Evolutionary conservation across 92 coral and sea anemone genomes (phyloP).

Genomic region (Paragorgia papillata): DNA sequence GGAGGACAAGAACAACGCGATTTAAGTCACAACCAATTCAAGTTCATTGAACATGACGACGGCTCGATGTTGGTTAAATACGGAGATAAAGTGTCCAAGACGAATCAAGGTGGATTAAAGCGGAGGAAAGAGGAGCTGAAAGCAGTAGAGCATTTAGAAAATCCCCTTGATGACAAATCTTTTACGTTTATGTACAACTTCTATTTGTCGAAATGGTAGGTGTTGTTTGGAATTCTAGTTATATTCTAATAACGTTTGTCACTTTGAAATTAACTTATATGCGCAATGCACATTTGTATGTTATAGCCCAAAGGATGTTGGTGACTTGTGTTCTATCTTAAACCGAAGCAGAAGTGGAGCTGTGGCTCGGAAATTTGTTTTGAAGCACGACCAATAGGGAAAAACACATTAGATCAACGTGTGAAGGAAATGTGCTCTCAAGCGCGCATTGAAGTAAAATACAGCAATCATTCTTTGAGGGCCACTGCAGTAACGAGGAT

Average conservation of each 20-base stretch:
- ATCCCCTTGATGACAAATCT: slow-evolving; percentile 43
- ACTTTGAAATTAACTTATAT: too few species aligned
- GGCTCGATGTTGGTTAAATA: neutral
- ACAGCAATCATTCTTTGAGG: slow-evolving; percentile 15
- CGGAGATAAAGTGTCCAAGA: slow-evolving; percentile 47
- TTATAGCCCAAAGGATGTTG: too few species aligned
- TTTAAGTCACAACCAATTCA: slow-evolving; percentile 29
- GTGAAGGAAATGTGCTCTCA: slow-evolving; percentile 16
- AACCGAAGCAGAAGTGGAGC: slow-evolving; percentile 41
- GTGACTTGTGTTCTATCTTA: slow-evolving; percentile 27
- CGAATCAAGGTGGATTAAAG: slow-evolving; percentile 59
- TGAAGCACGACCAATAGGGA: slow-evolving; percentile 23
- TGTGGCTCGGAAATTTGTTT: slow-evolving; percentile 39
- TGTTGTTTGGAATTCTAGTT: slow-evolving; percentile 3
- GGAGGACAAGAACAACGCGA: slow-evolving; percentile 46
- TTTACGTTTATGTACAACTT: slow-evolving; percentile 46
- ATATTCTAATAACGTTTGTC: too few species aligned
- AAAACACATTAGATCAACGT: slow-evolving; percentile 4
- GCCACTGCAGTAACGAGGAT: slow-evolving; percentile 28
- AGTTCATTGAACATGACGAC: slow-evolving; percentile 17
- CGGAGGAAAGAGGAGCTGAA: slow-evolving; percentile 40
- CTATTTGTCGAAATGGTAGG: slow-evolving; percentile 33
- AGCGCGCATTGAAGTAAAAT: slow-evolving; percentile 5
- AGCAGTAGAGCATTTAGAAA: slow-evolving; percentile 46
- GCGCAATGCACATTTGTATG: too few species aligned